A percentile compares a stretch with the other conserved stretches of the same genome.
These are phyloP conservation scores for Passer montanus DNA, from an alignment of 2,113 vertebrate genomes.

Conservation along the genomic window DNA sequence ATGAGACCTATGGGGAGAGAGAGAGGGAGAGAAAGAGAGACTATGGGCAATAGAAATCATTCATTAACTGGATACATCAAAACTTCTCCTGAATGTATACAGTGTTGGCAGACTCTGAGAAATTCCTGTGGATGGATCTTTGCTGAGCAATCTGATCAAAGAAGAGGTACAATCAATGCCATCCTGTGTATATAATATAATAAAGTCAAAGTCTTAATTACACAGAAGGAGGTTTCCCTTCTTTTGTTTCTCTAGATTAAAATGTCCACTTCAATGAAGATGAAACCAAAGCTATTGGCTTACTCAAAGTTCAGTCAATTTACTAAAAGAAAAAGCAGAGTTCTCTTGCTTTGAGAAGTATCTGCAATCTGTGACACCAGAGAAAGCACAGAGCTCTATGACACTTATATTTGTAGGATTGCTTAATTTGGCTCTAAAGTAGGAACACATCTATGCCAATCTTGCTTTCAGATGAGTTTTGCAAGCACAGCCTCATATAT, in stretches of 20 bases:
- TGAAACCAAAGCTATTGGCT: background rate
- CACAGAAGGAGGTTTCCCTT: background rate
- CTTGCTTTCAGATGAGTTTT: background rate
- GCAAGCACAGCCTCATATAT: background rate
- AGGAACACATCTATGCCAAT: background rate
- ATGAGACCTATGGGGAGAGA: background rate
- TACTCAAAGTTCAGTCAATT: background rate
- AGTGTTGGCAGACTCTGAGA: background rate
- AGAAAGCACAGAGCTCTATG: background rate
- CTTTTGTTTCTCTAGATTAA: background rate
- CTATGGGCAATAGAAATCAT: background rate
- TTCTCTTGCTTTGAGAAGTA: background rate
- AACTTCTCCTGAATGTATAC: background rate
- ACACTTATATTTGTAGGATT: background rate
- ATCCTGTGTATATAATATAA: background rate
- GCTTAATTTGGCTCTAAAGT: background rate
- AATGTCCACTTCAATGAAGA: background rate
- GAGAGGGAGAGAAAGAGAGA: background rate
- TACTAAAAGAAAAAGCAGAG: background rate
- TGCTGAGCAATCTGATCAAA: background rate
- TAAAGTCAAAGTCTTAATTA: background rate
- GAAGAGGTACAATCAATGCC: background rate
- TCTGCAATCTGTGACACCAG: background rate
- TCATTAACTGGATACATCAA: background rate
- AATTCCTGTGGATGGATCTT: background rate